These are phyloP conservation scores for Canis aureus DNA, from an alignment of 2,113 vertebrate species.

Conservation along the genomic window DNA sequence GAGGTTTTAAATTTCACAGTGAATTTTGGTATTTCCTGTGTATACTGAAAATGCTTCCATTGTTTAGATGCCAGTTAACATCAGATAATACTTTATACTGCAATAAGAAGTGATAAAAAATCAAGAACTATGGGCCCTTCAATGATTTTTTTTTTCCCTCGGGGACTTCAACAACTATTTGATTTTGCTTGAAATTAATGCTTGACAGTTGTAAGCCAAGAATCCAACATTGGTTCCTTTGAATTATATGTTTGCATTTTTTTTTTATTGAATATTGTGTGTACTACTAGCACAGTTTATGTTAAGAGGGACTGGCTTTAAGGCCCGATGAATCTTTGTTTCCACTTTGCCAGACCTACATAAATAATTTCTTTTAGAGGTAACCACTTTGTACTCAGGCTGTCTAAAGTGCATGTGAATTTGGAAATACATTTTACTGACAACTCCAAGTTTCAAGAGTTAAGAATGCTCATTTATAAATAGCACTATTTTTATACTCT, in stretches of 20 bases:
- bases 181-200: conserved; percentile 81
- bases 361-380: conserved; percentile 60
- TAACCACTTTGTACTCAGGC: background rate
- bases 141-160: conserved; percentile 81
- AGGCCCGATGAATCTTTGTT: conserved; percentile 54
- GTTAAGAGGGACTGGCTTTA: conserved; percentile 42
- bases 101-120: conserved; percentile 78
- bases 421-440: conserved; percentile 67
- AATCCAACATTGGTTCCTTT: conserved; percentile 43
- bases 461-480: conserved; percentile 65
- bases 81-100: conserved; percentile 82
- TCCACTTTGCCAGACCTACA: conserved; percentile 32
- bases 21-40: conserved; percentile 76
- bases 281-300: background rate
- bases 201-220: conserved; percentile 38
- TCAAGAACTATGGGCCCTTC: conserved; percentile 74
- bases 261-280: conserved; percentile 19
- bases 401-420: conserved; percentile 44
- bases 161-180: conserved; percentile 78
- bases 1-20: conserved; percentile 77
- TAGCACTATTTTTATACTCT: conserved; percentile 47
- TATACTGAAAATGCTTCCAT: conserved; percentile 80
- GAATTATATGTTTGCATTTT: conserved; percentile 37
- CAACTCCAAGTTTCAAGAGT: conserved; percentile 56
- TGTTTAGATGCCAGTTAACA: conserved; percentile 84